Conservation (phyloP, 2,113 vertebrate species). For the Tetraodon nigroviridis region DNA sequence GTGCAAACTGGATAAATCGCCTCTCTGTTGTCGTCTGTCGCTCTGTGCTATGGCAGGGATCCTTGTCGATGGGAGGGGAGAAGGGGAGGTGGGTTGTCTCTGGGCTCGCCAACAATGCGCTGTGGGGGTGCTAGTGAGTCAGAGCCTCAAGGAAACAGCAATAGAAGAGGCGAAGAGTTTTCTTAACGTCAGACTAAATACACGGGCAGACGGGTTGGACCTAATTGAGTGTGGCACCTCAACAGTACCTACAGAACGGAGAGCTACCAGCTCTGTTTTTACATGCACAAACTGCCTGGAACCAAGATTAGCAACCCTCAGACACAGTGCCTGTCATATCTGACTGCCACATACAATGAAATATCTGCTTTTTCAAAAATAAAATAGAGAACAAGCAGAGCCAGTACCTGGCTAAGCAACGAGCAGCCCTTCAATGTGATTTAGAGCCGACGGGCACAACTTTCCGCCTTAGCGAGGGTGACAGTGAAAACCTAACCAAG, state of each 20-base stretch:
- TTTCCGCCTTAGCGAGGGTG: slow-evolving; percentile 42
- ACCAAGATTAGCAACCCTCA: slow-evolving; percentile 20
- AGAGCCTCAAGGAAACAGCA: slow-evolving; percentile 34
- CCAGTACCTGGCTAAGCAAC: slow-evolving; percentile 25
- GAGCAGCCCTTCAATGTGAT: slow-evolving; percentile 39
- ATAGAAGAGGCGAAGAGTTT: slow-evolving; percentile 50
- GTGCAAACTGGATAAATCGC: slow-evolving; percentile 46
- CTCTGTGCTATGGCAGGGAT: slow-evolving; percentile 36
- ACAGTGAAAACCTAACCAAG: slow-evolving; percentile 56
- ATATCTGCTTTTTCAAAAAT: slow-evolving; percentile 10
- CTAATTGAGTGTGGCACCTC: slow-evolving; percentile 52
- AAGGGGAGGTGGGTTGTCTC: slow-evolving; percentile 2
- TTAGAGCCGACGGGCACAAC: slow-evolving; percentile 40
- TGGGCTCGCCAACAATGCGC: slow-evolving; percentile 35
- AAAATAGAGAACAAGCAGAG: slow-evolving; percentile 10
- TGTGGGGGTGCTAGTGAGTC: slow-evolving; percentile 51
- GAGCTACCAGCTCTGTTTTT: slow-evolving; percentile 31
- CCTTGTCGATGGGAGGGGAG: slow-evolving; percentile 22
- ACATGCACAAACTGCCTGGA: slow-evolving; percentile 17
- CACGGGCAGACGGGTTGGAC: slow-evolving; percentile 38
- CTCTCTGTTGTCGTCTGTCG: slow-evolving; percentile 40
- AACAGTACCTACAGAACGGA: slow-evolving; percentile 35
- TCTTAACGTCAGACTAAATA: slow-evolving; percentile 51
- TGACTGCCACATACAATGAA: neutral
- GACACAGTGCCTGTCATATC: slow-evolving; percentile 2